Evolutionary conservation across 2,113 vertebrate genomes (phyloP).

Genomic region (Psammodynastes pulverulentus): DNA sequence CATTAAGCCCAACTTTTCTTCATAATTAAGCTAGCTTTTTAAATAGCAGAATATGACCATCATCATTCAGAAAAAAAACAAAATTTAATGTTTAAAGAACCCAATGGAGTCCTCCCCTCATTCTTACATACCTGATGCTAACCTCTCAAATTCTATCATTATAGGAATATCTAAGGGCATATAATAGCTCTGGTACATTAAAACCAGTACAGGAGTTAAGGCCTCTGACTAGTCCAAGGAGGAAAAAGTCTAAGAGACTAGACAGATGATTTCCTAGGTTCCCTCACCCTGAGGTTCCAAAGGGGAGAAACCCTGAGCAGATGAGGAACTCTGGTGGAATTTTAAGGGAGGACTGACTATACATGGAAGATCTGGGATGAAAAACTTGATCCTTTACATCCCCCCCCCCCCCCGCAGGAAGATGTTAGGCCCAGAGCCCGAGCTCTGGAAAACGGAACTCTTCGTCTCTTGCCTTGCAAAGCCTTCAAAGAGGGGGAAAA

Average conservation of each 20-base stretch:
- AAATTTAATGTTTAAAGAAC: neutral
- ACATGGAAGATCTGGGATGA: neutral
- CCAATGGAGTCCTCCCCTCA: neutral
- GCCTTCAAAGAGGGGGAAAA: neutral
- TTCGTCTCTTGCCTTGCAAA: neutral
- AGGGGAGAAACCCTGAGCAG: neutral
- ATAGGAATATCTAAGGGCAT: neutral
- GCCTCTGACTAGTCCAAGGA: neutral
- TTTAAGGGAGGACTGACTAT: neutral
- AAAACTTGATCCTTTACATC: neutral
- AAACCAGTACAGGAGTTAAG: neutral
- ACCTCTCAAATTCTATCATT: neutral
- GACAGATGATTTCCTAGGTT: neutral
- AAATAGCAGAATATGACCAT: neutral
- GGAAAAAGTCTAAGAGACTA: neutral
- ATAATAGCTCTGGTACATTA: neutral
- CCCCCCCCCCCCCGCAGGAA: neutral
- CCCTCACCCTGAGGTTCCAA: neutral
- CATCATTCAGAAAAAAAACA: neutral
- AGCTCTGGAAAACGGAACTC: neutral
- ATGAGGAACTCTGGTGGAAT: neutral
- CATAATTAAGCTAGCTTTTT: neutral
- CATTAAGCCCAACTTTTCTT: neutral
- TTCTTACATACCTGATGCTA: neutral
- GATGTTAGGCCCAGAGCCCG: neutral